Evolutionary conservation across 2,113 vertebrate species (phyloP), one percentile per base, ranked within the genome.

Genomic region (Malaclemys terrapin): DNA sequence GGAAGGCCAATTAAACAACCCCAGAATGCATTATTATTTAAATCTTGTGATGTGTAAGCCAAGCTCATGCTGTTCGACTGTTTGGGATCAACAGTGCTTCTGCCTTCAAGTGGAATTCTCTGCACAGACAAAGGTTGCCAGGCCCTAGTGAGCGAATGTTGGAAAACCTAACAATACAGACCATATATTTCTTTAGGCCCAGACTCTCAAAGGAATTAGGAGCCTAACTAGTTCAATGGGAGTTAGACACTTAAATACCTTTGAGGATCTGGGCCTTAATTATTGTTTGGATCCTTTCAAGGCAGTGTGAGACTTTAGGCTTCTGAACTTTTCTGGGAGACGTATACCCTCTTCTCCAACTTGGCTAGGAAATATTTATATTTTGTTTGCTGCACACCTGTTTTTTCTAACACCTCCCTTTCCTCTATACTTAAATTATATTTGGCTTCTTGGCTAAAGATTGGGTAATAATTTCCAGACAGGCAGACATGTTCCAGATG

Each of bases 401-500:
- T 2, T 8, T 57, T 29, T 89, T 65, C 3, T 0, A 80, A 87
- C 75, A 12, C 65, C 31, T 91, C 62, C 56, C 56, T 59, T 72
- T 80, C 78, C 85, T 78, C 80, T 38, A 56, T 59, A 52, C 52
- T 69, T 84, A 82, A 95, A 95, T 84, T n/a, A 31, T 6, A 49
- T 78, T 93, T 82, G 91, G 35, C 85, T 97, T 86, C 93, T 82
- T 42, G 56, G 83, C 80, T 93, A 75, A 91, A 92, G 87, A 88
- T 16, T 16, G 81, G 76, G 80, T 88, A 88, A 95, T 88, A 82
- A 87, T 86, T 95, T 85, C 92, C 91, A 95, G 88, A 0, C 0
- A 92, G 65, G 88, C 10, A 94, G 84, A 90, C 84, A 42, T 0
- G 2, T 6, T 91, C 93, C 95, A 96, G 94, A 96, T 49, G 56